Evolutionary conservation across 2,797 vertebrate genomes (phyloP).

Genomic region (Acipenser oxyrinchus): DNA sequence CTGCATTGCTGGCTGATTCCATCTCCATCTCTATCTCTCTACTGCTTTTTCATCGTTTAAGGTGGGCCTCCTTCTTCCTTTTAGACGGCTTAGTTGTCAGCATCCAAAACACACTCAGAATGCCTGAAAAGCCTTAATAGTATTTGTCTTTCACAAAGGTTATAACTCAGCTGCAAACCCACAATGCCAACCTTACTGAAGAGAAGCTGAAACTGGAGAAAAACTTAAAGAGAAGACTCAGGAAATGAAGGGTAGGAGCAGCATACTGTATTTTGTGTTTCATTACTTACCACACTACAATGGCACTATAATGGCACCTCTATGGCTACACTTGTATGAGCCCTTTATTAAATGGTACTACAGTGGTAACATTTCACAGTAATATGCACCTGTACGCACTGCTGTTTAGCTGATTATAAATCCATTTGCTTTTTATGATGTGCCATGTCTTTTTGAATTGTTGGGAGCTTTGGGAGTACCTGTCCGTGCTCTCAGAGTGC

Average conservation of each 20-base stretch:
- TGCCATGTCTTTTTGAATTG: too few relatives aligned
- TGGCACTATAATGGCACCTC: too few relatives aligned
- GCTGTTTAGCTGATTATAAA: neutral
- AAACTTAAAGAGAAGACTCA: conserved; percentile 57
- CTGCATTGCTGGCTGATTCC: too few relatives aligned
- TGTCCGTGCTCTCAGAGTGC: too few relatives aligned
- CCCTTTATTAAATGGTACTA: neutral
- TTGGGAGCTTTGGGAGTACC: too few relatives aligned
- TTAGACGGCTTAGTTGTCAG: neutral
- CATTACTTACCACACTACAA: too few relatives aligned
- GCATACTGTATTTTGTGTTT: neutral
- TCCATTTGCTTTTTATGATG: neutral
- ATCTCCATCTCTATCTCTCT: too few relatives aligned
- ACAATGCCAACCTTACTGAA: conserved; percentile 54
- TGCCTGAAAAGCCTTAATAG: neutral
- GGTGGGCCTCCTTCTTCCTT: neutral
- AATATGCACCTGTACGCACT: too few relatives aligned
- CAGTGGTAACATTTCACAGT: too few relatives aligned
- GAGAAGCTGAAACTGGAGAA: conserved; percentile 66
- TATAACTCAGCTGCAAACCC: conserved; percentile 56
- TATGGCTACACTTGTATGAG: too few relatives aligned
- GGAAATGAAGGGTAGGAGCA: conserved; percentile 68
- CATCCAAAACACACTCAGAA: neutral
- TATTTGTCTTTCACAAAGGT: conserved; percentile 28
- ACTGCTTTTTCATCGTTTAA: neutral